Conservation (phyloP, 2,797 vertebrate species). For the Tapirus indicus region DNA sequence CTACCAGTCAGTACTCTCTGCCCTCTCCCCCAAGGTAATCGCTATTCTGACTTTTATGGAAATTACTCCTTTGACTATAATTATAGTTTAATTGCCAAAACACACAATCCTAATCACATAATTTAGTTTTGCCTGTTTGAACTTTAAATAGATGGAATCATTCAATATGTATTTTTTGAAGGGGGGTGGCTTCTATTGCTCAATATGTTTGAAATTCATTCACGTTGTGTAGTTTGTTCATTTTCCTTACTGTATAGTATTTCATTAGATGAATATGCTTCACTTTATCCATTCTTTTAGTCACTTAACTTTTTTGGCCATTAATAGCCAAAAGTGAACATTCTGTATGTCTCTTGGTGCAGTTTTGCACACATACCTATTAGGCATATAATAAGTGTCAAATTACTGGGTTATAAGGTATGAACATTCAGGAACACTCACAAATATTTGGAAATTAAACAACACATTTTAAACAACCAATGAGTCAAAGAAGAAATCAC, state of each 20-base stretch:
- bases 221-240: not conserved
- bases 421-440: not conserved
- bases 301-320: not conserved
- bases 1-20: accelerated
- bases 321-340: not conserved
- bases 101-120: not conserved
- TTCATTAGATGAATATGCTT: not conserved
- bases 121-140: not conserved
- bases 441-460: not conserved
- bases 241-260: not conserved
- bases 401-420: not conserved
- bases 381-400: not conserved
- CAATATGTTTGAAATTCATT: not conserved
- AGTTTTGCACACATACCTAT: not conserved
- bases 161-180: not conserved
- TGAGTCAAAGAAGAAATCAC: not conserved
- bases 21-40: too few relatives aligned
- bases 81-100: not conserved
- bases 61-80: not conserved
- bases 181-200: too few relatives aligned
- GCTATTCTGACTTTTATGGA: not conserved
- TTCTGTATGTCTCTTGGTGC: not conserved
- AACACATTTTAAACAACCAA: not conserved
- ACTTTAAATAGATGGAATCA: not conserved
- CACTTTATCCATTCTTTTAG: not conserved